Base-by-base conservation (phyloP, 2,797 vertebrate genomes). In the Phataginus tetradactyla region DNA sequence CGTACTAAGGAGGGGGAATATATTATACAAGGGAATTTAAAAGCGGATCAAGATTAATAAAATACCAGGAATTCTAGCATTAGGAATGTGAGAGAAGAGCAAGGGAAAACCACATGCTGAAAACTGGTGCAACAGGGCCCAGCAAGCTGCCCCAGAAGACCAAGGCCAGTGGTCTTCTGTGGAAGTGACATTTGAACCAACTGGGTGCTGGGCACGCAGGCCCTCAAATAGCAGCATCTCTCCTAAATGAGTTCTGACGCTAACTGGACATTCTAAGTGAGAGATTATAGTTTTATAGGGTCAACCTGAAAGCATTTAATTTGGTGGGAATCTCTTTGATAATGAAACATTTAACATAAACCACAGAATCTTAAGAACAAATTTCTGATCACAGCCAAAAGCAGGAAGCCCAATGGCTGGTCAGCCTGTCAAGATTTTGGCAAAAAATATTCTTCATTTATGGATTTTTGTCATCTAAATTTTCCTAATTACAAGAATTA, bases 311-410 rank as follows among this genome's bases (percentile, higher is more conserved):
- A 93, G 21, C 37, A 64, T 42, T 88, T 72, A 90, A 90, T 57
- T 92, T 94, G 29, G 49, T 90, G 4, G 32, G 45, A 64, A 53
- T 80, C 4, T 34, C 66, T 95, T 79, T 80, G 15, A 27, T 32
- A 45, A 20, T 32, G 5, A 85, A 77, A 4, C 12, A 42, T 39
- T 93, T 86, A 91, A 93, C 89, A 93, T 71, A 79, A 93, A 90
- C 45, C 29, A 79, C 15, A 71, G 29, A 95, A 91, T 86, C 57
- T 91, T 81, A 91, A 89, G 75, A 80, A 91, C 13, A 95, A 42
- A 79, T 71, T 78, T 96, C 59, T 84, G 21, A 75, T 79, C 11
- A 66, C 39, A 79, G 49, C 51, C 53, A 29, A 94, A 96, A 92
- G 8, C 78, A 78, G 20, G 45, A 92, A 93, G 27, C 2, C 20